phyloP scores from a whole-genome alignment of 2,888 invertebrate genomes.

The Heteromyza rotundicornis region DNA sequence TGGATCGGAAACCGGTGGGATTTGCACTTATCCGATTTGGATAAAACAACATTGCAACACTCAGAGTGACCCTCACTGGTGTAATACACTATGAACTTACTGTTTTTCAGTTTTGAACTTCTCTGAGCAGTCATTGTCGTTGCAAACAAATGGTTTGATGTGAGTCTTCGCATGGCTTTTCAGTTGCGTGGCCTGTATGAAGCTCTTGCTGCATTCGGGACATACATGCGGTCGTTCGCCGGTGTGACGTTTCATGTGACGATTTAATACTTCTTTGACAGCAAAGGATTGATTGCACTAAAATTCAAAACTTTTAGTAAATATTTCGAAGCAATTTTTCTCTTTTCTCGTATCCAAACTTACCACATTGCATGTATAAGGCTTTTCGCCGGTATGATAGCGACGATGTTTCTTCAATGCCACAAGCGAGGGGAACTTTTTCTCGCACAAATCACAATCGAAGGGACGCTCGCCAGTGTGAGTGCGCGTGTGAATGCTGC shows the following conservation, averaged over 20 bases:
- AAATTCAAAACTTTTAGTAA: constrained; percentile 16
- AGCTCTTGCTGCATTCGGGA: constrained; percentile 74
- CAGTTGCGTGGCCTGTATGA: constrained; percentile 83
- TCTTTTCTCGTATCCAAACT: constrained; percentile 34
- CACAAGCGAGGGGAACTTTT: constrained; percentile 73
- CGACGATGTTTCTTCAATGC: constrained; percentile 78
- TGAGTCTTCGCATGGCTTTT: constrained; percentile 76
- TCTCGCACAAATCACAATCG: constrained; percentile 75
- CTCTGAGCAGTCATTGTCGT: constrained; percentile 64
- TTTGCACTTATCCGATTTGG: too few relatives aligned
- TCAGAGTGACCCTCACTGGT: too few relatives aligned
- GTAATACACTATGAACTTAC: too few relatives aligned
- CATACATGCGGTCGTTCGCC: constrained; percentile 59
- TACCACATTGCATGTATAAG: constrained; percentile 72
- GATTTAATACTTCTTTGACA: constrained; percentile 82
- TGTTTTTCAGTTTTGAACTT: constrained; percentile 56
- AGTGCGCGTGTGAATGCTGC: constrained; percentile 70
- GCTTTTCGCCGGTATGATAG: constrained; percentile 70
- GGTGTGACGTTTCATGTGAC: constrained; percentile 74
- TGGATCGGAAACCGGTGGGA: too few relatives aligned
- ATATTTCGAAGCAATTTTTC: too few relatives aligned
- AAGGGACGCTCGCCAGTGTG: constrained; percentile 74
- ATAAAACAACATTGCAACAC: too few relatives aligned
- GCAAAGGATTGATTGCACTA: constrained; percentile 80
- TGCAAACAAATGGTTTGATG: constrained; percentile 75